phyloP scores from a whole-genome alignment of 2,888 invertebrate species.

The Drosophila merina region DNA sequence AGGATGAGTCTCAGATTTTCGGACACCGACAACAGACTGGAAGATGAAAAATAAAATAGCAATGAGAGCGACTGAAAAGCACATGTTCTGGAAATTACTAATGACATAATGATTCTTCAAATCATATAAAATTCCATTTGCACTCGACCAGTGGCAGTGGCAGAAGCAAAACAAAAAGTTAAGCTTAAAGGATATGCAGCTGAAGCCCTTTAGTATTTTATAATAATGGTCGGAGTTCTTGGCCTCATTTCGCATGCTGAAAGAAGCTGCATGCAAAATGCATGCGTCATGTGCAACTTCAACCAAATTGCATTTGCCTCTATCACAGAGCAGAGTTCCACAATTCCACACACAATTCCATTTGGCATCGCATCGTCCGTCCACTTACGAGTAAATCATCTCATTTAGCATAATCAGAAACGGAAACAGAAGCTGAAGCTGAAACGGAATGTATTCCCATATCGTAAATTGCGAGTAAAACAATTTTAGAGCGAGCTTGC shows the following conservation, averaged over 20 bases:
- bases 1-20: constrained; percentile 25
- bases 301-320: constrained; percentile 30
- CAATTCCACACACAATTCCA: constrained; percentile 3
- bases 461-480: constrained; percentile 39
- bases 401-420: constrained; percentile 38
- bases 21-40: neutral
- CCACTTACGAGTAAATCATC: constrained; percentile 19
- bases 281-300: constrained; percentile 18
- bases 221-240: constrained; percentile 13
- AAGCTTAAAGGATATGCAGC: constrained; percentile 16
- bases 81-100: neutral
- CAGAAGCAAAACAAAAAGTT: neutral
- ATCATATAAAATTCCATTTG: constrained; percentile 27
- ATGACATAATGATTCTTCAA: neutral
- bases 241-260: constrained; percentile 22
- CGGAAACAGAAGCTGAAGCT: constrained; percentile 4
- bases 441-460: constrained; percentile 3
- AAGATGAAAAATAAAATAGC: constrained; percentile 2
- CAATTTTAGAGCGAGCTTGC: constrained; percentile 38
- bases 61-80: constrained; percentile 5
- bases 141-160: neutral
- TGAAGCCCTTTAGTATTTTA: constrained; percentile 15
- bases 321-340: neutral
- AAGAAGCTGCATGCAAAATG: constrained; percentile 12
- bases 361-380: constrained; percentile 1